A percentile compares a stretch with the other conserved stretches of the same genome.
Evolutionary conservation across 2,113 vertebrate species (phyloP).

Genomic region (Ptilorrhoa leucosticta): DNA sequence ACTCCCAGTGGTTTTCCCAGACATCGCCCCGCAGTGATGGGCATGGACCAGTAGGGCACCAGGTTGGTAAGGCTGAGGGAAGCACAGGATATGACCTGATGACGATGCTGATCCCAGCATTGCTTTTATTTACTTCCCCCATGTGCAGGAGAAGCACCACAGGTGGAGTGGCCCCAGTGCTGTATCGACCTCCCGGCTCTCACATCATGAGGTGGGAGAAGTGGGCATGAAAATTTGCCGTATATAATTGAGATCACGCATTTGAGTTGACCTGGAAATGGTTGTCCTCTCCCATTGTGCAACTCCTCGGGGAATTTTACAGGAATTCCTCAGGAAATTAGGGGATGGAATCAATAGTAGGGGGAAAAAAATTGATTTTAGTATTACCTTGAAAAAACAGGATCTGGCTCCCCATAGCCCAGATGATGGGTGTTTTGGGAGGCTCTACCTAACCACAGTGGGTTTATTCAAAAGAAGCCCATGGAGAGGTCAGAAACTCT

Average conservation of each 20-base stretch:
- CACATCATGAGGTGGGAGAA: rapidly evolving
- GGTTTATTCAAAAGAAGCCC: not conserved
- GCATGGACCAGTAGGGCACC: not conserved
- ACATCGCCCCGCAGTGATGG: not conserved
- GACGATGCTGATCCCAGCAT: not conserved
- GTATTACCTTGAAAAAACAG: not conserved
- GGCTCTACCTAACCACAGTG: not conserved
- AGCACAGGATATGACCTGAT: not conserved
- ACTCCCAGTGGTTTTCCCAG: not conserved
- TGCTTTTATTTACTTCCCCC: not conserved
- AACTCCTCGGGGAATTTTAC: not conserved
- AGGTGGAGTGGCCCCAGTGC: not conserved
- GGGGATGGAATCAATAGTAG: not conserved
- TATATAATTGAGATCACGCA: not conserved
- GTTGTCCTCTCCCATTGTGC: not conserved
- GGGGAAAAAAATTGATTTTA: rapidly evolving
- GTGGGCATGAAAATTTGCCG: not conserved
- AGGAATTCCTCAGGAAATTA: not conserved
- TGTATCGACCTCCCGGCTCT: rapidly evolving
- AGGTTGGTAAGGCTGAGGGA: not conserved
- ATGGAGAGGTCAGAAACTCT: not conserved
- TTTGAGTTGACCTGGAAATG: not conserved
- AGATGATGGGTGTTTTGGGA: not conserved
- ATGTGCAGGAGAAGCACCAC: not conserved
- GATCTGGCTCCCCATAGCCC: not conserved